Evolutionary conservation across 2,797 vertebrate species (phyloP), one percentile per base, ranked within the genome.

Genomic region (Coregonus sp.): DNA sequence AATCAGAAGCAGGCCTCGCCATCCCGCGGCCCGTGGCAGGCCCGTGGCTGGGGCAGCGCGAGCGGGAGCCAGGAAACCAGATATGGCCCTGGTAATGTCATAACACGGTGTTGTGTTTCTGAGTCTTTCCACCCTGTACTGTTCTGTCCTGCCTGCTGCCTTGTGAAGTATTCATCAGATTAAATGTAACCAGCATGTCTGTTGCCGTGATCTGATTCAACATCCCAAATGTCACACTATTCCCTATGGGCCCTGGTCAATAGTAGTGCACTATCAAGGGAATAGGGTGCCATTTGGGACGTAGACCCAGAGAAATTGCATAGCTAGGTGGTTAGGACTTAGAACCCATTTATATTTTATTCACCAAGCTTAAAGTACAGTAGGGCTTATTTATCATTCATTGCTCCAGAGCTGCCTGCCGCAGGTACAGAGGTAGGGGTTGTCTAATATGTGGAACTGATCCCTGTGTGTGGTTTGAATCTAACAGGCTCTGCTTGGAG

Each of bases 401-500:
- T 80, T 77, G 59, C 9, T n/a, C 50, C 82, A 52, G 82, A 51
- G 56, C 70, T 74, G 70, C 33, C 63, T 31, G 3, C 37, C 5
- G 50, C 3, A 50, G 82, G 68, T 74, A 72, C 51, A 20, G 31
- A 79, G 50, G 25, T 4, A 16, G n/a, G 65, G 31, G n/a, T 61
- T 37, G n/a, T 35, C 35, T 63, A n/a, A 40, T 35, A 18, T 37
- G 31, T 18, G 25, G 29, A 50, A 59, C 33, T 50, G 18, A 56
- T 74, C 56, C 47, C n/a, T 31, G 50, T 59, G 69, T 69, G 73
- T 70, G 54, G 4, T 68, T 18, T 35, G 66, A 15, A 15, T 61
- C 80, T 87, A 85, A 9, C 82, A 97, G 96, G 94, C 80, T 95
- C 95, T 88, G 87, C 95, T 80, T 97, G 96, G 96, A 96, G 96